Evolutionary conservation across 1,140 invertebrate genomes (phyloP).

Genomic region (Calliphora vicina): DNA sequence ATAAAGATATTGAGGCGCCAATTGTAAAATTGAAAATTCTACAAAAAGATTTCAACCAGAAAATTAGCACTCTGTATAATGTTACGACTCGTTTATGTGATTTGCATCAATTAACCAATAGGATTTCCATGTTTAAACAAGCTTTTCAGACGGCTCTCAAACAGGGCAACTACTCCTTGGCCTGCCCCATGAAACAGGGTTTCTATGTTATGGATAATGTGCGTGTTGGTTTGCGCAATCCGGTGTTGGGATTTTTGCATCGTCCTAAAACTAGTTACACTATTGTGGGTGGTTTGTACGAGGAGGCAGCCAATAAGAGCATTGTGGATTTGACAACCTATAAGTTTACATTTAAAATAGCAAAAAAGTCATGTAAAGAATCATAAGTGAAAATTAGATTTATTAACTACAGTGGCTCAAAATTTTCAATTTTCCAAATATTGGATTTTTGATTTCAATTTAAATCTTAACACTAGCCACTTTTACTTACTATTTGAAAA

Average conservation of each 20-base stretch:
- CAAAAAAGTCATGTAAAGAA: neutral
- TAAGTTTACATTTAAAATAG: neutral
- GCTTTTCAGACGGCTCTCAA: constrained; percentile 22
- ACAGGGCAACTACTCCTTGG: constrained; percentile 51
- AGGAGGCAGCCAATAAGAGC: neutral
- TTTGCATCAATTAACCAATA: neutral
- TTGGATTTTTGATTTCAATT: no score
- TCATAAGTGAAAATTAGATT: no score
- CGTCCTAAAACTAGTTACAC: neutral
- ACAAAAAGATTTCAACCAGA: neutral
- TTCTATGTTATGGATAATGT: constrained; percentile 54
- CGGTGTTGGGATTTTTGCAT: constrained; percentile 42
- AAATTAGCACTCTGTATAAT: neutral
- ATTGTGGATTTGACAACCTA: neutral
- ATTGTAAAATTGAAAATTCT: neutral
- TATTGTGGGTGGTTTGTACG: neutral
- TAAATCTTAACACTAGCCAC: no score
- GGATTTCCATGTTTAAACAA: neutral
- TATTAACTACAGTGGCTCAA: no score
- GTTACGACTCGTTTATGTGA: neutral
- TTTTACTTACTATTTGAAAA: no score
- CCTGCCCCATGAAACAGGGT: constrained; percentile 47
- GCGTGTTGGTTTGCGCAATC: constrained; percentile 49
- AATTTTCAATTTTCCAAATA: no score
- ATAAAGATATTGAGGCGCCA: neutral